These are phyloP conservation scores for Rhagium mordax DNA, from an alignment of 2,888 invertebrate genomes.

Conservation along the genomic window DNA sequence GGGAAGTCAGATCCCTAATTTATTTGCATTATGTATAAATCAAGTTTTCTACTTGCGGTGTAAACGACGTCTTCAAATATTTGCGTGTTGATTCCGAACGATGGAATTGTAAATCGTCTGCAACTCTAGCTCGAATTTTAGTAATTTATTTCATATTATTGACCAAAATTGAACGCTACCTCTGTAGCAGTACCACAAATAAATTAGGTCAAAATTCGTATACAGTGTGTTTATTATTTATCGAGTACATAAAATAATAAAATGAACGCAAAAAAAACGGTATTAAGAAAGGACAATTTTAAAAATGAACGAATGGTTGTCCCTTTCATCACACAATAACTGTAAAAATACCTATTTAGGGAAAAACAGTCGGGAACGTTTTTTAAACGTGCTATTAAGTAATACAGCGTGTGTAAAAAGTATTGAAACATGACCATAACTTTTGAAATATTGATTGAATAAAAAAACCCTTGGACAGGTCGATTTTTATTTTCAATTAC, in stretches of 20 bases:
- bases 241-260: neutral
- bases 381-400: too few relatives aligned
- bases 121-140: conserved; percentile 41
- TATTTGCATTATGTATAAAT: conserved; percentile 51
- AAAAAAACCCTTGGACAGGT: too few relatives aligned
- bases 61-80: conserved; percentile 45
- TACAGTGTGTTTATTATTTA: neutral
- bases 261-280: too few relatives aligned
- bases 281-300: too few relatives aligned
- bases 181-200: neutral
- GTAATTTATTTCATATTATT: conserved; percentile 45
- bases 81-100: conserved; percentile 50
- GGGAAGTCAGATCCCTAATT: conserved; percentile 44
- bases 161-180: neutral
- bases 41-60: conserved; percentile 43
- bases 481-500: too few relatives aligned
- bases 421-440: too few relatives aligned
- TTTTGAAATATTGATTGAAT: too few relatives aligned
- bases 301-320: too few relatives aligned
- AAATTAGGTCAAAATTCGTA: conserved; percentile 1
- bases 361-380: too few relatives aligned
- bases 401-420: too few relatives aligned
- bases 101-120: conserved; percentile 44
- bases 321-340: too few relatives aligned
- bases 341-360: too few relatives aligned